Conservation (phyloP, 2,113 vertebrate species). For the Thinocorus orbignyianus region DNA sequence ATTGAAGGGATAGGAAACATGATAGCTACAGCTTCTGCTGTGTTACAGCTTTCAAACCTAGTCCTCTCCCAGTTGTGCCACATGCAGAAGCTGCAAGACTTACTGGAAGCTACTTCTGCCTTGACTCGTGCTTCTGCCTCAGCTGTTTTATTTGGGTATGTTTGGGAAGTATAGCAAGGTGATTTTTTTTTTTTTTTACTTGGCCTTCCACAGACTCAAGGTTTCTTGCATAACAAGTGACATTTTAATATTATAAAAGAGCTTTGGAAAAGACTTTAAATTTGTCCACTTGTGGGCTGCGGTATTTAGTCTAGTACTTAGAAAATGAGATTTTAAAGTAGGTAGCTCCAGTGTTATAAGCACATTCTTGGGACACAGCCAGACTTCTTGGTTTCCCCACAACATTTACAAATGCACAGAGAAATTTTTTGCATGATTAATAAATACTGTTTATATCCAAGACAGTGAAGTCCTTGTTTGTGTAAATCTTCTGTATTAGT, state of each 20-base stretch:
- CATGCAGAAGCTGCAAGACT: neutral
- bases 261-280: neutral
- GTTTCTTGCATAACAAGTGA: neutral
- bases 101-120: neutral
- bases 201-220: neutral
- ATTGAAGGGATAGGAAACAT: neutral
- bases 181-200: neutral
- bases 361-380: neutral
- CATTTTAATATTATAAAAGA: neutral
- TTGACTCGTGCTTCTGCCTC: neutral
- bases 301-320: neutral
- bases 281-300: neutral
- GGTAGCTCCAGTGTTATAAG: neutral
- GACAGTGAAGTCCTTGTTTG: constrained; percentile 1
- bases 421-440: neutral
- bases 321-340: neutral
- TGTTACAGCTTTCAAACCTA: neutral
- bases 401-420: neutral
- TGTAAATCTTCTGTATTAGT: neutral
- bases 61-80: neutral
- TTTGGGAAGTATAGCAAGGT: neutral
- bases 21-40: neutral
- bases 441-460: constrained; percentile 2
- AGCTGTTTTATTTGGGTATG: neutral
- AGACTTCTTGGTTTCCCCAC: neutral